Conservation (phyloP, 2,888 invertebrate genomes). For the Spodoptera picta region DNA sequence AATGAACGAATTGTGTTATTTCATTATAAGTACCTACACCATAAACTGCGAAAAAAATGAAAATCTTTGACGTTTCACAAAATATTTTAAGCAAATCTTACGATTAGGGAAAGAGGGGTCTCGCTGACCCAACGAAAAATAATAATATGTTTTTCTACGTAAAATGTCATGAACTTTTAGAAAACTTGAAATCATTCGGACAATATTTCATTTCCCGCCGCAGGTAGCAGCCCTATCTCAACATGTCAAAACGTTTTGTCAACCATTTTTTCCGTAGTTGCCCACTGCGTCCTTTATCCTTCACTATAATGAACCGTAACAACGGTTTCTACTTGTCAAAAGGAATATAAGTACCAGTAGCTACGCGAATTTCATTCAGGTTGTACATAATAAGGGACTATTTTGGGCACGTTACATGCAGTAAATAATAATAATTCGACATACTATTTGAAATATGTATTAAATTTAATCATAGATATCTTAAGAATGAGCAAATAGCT, state of each 20-base stretch:
- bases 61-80: neutral
- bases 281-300: slow-evolving; percentile 67
- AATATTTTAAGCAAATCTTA: neutral
- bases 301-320: slow-evolving; percentile 70
- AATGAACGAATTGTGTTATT: no score
- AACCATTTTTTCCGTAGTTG: slow-evolving; percentile 63
- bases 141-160: slow-evolving; percentile 1
- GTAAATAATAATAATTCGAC: neutral
- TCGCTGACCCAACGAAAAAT: neutral
- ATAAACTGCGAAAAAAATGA: neutral
- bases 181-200: slow-evolving; percentile 19
- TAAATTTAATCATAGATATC: no score
- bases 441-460: no score
- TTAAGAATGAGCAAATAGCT: no score
- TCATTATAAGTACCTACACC: no score
- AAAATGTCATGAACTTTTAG: neutral
- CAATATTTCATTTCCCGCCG: slow-evolving; percentile 20
- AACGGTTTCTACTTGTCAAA: slow-evolving; percentile 62
- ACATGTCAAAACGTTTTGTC: slow-evolving; percentile 71
- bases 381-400: neutral
- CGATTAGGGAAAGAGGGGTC: neutral
- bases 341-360: slow-evolving; percentile 32
- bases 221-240: slow-evolving; percentile 64
- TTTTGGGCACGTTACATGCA: neutral
- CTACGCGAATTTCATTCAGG: slow-evolving; percentile 11